Percentiles rank a stretch among this genome's conserved stretches.
Conservation (phyloP, 64 coral and sea anemone genomes). For the Montipora capricornis region DNA sequence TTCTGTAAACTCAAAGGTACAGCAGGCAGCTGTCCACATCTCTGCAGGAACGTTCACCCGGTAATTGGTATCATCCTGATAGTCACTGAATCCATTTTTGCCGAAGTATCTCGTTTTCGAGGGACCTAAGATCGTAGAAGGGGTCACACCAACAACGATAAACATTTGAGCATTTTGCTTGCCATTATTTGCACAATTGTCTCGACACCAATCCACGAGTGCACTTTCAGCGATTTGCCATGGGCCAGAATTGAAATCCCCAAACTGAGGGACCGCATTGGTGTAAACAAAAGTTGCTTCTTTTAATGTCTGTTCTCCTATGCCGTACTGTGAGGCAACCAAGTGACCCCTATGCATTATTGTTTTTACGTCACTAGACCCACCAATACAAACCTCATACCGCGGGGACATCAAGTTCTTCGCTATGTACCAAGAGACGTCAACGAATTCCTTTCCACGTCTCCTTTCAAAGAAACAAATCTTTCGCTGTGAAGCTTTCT, state of each 20-base stretch:
- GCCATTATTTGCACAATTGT: background rate
- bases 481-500: background rate
- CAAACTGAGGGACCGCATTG: slow-evolving; percentile 1
- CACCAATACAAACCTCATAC: background rate
- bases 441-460: background rate
- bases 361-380: background rate
- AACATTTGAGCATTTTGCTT: slow-evolving; percentile 1
- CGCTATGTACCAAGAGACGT: background rate
- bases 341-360: slow-evolving; percentile 3
- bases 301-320: background rate
- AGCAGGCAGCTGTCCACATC: slow-evolving; percentile 30
- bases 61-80: background rate
- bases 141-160: slow-evolving; percentile 6
- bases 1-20: background rate
- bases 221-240: background rate
- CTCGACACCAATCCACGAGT: background rate
- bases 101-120: background rate
- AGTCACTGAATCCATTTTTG: background rate
- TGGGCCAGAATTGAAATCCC: background rate
- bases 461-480: background rate
- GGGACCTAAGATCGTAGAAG: background rate
- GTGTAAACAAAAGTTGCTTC: slow-evolving; percentile 9
- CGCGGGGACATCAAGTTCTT: background rate
- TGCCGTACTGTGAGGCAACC: slow-evolving; percentile 13
- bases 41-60: slow-evolving; percentile 14